Percentiles rank a stretch among this genome's conserved stretches.
Evolutionary conservation across 30 jellyfish, hydroid and myxozoan genomes (phyloP).

Genomic region (Aurelia aurita): DNA sequence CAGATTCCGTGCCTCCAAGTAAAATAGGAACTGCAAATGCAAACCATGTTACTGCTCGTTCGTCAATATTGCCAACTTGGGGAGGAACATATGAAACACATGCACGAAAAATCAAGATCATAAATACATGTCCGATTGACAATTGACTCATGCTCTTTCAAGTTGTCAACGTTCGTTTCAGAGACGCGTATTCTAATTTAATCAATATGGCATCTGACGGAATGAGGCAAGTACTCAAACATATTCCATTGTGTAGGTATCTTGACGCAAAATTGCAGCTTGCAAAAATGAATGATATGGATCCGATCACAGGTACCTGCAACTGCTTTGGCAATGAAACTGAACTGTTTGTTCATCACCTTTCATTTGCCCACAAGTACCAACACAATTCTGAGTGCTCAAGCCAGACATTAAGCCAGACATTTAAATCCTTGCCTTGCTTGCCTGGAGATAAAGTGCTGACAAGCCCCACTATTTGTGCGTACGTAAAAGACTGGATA

Average conservation of each 20-base stretch:
- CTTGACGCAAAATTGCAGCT: slow-evolving; percentile 16
- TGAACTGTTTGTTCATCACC: slow-evolving; percentile 11
- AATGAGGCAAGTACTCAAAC: not conserved
- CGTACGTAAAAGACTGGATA: too few relatives aligned
- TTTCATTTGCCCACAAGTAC: slow-evolving; percentile 25
- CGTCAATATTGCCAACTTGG: slow-evolving; percentile 12
- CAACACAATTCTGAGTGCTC: slow-evolving; percentile 22
- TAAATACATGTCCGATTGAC: slow-evolving; percentile 4
- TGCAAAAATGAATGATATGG: slow-evolving; percentile 14
- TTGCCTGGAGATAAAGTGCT: not conserved
- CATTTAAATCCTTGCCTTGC: not conserved
- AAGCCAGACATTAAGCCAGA: slow-evolving; percentile 8
- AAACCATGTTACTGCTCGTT: not conserved
- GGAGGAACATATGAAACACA: slow-evolving; percentile 14
- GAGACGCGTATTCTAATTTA: slow-evolving; percentile 4
- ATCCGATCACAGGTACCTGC: slow-evolving; percentile 28
- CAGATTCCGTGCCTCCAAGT: not conserved
- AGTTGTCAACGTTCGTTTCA: slow-evolving; percentile 1
- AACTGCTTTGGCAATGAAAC: slow-evolving; percentile 4
- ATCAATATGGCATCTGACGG: slow-evolving; percentile 18
- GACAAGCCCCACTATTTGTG: too few relatives aligned
- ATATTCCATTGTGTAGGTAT: slow-evolving; percentile 17
- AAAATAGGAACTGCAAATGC: too few relatives aligned
- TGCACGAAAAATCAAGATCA: slow-evolving; percentile 4
- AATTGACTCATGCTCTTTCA: slow-evolving; percentile 4